These are phyloP conservation scores for Isurus oxyrinchus DNA, from an alignment of 2,113 vertebrate species.

Conservation along the genomic window DNA sequence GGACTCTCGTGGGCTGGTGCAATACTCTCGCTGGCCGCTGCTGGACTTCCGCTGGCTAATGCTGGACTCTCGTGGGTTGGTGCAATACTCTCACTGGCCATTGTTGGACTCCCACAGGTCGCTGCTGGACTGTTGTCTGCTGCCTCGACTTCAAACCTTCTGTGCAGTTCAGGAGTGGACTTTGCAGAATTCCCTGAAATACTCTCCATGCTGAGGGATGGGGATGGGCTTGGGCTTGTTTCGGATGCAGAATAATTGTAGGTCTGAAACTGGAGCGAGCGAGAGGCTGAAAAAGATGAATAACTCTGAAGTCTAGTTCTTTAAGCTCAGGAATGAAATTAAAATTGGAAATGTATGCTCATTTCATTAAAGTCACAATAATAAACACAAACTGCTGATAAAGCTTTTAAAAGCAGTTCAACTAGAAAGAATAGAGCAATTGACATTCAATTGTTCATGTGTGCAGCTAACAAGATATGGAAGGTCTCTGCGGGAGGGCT, in stretches of 20 bases:
- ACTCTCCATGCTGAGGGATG: slow-evolving; percentile 85
- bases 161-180: slow-evolving; percentile 37
- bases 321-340: neutral
- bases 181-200: slow-evolving; percentile 70
- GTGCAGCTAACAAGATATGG: neutral
- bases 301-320: neutral
- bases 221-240: slow-evolving; percentile 79
- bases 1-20: slow-evolving; percentile 40
- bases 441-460: neutral
- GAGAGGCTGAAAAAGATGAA: slow-evolving; percentile 1
- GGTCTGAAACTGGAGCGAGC: neutral
- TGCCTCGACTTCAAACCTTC: slow-evolving; percentile 33
- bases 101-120: slow-evolving; percentile 42
- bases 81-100: slow-evolving; percentile 55
- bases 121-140: slow-evolving; percentile 45
- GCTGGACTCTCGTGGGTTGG: slow-evolving; percentile 64
- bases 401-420: neutral
- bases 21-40: slow-evolving; percentile 69
- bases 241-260: slow-evolving; percentile 54
- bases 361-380: neutral
- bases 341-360: neutral
- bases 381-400: neutral
- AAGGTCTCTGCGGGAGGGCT: neutral
- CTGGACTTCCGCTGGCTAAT: slow-evolving; percentile 48
- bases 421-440: neutral